Conservation (phyloP, 2,888 invertebrate species). For the Phragmatobia fuliginosa region DNA sequence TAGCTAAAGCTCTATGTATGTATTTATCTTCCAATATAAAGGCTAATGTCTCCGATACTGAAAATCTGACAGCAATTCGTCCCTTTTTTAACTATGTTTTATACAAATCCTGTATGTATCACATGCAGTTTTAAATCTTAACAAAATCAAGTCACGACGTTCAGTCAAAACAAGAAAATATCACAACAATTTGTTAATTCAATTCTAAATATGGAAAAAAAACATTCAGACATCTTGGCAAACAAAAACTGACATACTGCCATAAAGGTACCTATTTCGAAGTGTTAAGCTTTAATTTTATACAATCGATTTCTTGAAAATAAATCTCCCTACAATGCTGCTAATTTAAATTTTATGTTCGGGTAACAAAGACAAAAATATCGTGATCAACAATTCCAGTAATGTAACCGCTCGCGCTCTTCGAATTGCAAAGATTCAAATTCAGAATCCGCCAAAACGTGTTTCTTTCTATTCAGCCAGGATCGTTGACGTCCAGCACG, state of each 20-base stretch:
- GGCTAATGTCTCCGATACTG: background rate
- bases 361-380: slow-evolving; percentile 29
- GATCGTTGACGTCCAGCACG: slow-evolving; percentile 68
- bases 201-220: slow-evolving; percentile 38
- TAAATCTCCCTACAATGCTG: slow-evolving; percentile 14
- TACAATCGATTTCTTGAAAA: slow-evolving; percentile 19
- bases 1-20: background rate
- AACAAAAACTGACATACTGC: slow-evolving; percentile 28
- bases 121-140: background rate
- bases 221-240: slow-evolving; percentile 44
- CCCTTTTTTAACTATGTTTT: background rate
- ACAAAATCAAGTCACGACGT: background rate
- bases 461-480: slow-evolving; percentile 73
- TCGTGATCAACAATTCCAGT: slow-evolving; percentile 12
- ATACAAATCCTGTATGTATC: background rate
- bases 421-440: slow-evolving; percentile 60
- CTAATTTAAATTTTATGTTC: slow-evolving; percentile 21
- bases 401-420: slow-evolving; percentile 50
- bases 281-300: slow-evolving; percentile 29
- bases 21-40: background rate
- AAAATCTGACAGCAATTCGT: background rate
- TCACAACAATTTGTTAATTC: slow-evolving; percentile 33
- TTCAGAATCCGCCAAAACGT: slow-evolving; percentile 72
- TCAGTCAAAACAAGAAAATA: background rate
- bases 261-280: slow-evolving; percentile 29